Conservation (phyloP, 2,888 invertebrate genomes). For the Amphipoea oculea region DNA sequence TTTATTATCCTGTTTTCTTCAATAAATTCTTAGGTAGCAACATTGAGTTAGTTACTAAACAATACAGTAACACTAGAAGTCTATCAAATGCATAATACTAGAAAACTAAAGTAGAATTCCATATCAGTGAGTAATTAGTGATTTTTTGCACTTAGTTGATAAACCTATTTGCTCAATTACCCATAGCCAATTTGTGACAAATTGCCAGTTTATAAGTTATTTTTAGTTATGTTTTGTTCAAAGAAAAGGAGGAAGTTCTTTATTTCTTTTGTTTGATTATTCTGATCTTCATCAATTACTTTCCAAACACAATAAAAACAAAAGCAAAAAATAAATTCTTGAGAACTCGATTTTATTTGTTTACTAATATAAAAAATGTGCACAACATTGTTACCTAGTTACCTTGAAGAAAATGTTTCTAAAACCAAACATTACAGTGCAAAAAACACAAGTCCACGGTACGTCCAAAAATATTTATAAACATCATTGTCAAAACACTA, state of each 20-base stretch:
- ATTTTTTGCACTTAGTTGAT: constrained; percentile 35
- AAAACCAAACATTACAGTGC: constrained; percentile 81
- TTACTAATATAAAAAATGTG: neutral
- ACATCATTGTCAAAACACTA: constrained; percentile 70
- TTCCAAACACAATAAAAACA: neutral
- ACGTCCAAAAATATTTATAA: constrained; percentile 65
- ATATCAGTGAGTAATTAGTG: constrained; percentile 46
- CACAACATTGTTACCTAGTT: constrained; percentile 53
- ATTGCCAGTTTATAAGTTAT: constrained; percentile 8
- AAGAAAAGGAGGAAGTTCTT: neutral
- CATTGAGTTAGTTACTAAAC: constrained; percentile 2
- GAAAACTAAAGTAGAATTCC: constrained; percentile 26
- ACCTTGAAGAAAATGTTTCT: constrained; percentile 81
- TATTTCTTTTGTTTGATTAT: neutral
- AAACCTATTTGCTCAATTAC: constrained; percentile 32
- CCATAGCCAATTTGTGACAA: constrained; percentile 30
- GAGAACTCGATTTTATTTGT: neutral
- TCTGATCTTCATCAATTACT: neutral
- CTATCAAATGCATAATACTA: constrained; percentile 11
- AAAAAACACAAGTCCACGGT: constrained; percentile 60
- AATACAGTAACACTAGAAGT: neutral
- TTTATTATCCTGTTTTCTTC: neutral
- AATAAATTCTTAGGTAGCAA: neutral
- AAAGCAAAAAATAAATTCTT: neutral
- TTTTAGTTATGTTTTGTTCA: neutral